A percentile compares a stretch with the other conserved stretches of the same genome.
These are phyloP conservation scores for Antigone vipio DNA, from an alignment of 2,113 vertebrate species.

Conservation along the genomic window DNA sequence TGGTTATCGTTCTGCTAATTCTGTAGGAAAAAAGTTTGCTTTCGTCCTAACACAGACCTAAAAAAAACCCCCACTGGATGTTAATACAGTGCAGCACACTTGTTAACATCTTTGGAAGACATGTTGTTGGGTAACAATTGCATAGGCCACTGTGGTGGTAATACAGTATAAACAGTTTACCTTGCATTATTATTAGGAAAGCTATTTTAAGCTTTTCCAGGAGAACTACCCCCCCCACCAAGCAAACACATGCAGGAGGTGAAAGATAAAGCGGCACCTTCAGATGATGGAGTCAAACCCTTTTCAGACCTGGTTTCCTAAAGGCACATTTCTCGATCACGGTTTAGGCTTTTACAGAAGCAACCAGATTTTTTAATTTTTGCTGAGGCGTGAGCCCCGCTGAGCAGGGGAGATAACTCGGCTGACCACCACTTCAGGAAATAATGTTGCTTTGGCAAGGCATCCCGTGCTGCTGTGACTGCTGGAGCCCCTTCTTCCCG, in stretches of 20 bases:
- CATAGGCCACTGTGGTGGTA: background rate
- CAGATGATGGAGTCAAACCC: background rate
- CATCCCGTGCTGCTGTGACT: background rate
- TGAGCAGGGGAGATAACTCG: background rate
- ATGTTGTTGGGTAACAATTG: background rate
- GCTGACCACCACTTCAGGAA: background rate
- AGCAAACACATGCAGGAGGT: background rate
- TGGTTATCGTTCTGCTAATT: slow-evolving; percentile 30
- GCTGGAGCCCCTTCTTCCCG: background rate
- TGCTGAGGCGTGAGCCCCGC: background rate
- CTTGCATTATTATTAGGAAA: background rate
- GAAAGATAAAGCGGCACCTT: background rate
- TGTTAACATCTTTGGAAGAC: background rate
- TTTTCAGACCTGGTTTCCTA: background rate
- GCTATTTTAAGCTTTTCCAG: background rate
- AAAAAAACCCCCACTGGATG: background rate
- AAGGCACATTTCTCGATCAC: background rate
- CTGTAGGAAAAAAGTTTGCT: background rate
- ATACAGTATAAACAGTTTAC: background rate
- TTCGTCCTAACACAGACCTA: background rate
- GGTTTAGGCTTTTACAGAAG: background rate
- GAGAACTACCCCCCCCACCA: background rate
- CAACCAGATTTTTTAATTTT: background rate
- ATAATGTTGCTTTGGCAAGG: background rate
- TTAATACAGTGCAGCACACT: background rate